Percentiles rank a stretch among this genome's conserved stretches.
These are phyloP conservation scores for Coregonus clupeaformis DNA, from an alignment of 2,113 vertebrate species.

Conservation along the genomic window DNA sequence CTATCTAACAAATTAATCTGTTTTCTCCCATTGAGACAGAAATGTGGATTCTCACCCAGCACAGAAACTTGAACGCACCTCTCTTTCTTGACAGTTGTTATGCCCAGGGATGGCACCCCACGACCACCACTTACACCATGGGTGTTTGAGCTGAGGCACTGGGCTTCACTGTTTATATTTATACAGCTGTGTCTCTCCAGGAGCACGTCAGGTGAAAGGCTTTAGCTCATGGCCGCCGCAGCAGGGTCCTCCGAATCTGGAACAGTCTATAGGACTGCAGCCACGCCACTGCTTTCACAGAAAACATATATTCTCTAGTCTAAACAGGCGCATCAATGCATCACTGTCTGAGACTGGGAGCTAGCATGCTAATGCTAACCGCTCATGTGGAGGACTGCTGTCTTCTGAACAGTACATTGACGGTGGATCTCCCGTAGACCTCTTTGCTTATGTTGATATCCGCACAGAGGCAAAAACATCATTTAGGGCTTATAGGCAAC, in stretches of 20 bases:
- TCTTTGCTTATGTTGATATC: neutral
- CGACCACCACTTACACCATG: neutral
- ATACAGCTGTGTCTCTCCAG: constrained; percentile 26
- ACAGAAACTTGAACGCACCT: neutral
- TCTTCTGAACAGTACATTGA: neutral
- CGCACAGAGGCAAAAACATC: neutral
- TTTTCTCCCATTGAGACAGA: neutral
- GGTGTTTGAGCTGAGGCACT: constrained; percentile 4
- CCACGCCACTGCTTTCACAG: neutral
- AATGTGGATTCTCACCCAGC: neutral
- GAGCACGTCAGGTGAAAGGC: constrained; percentile 10
- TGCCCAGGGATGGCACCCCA: neutral
- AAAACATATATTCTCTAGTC: neutral
- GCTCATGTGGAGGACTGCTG: neutral
- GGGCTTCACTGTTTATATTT: neutral
- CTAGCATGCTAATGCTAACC: neutral
- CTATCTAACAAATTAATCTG: neutral
- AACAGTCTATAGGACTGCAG: neutral
- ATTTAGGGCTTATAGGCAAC: neutral
- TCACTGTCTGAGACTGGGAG: neutral
- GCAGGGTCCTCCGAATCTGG: neutral
- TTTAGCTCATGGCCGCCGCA: constrained; percentile 8
- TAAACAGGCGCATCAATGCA: neutral
- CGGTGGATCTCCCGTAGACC: neutral
- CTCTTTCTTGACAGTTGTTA: neutral